Evolutionary conservation across 92 coral and sea anemone genomes (phyloP).

Genomic region (Paramuricea clavata): DNA sequence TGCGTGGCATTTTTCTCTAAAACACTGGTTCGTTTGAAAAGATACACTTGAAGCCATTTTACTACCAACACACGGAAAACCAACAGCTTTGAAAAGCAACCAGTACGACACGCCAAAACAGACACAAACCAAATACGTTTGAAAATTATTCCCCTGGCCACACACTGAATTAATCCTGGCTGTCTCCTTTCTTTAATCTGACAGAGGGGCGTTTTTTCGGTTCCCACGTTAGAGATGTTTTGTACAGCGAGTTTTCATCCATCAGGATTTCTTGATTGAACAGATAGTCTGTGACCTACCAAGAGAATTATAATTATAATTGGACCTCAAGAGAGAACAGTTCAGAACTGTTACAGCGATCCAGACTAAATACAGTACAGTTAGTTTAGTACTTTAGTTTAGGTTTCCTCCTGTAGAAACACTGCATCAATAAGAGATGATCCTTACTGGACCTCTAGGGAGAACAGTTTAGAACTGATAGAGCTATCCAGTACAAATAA

Average conservation of each 20-base stretch:
- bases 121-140: background rate
- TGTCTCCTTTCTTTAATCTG: conserved; percentile 39
- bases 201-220: conserved; percentile 85
- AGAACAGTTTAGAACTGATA: background rate
- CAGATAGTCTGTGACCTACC: conserved; percentile 87
- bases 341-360: background rate
- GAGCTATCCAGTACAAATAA: background rate
- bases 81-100: background rate
- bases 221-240: conserved; percentile 87
- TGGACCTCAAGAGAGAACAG: background rate
- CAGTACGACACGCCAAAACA: background rate
- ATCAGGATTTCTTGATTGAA: conserved; percentile 75
- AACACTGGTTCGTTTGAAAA: too few species aligned
- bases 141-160: background rate
- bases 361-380: background rate
- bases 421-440: background rate
- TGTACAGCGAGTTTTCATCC: conserved; percentile 89
- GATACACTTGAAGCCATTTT: too few species aligned
- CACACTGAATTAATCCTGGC: conserved; percentile 20
- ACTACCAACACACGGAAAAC: too few species aligned
- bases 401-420: background rate
- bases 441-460: background rate
- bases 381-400: too few species aligned
- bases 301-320: background rate
- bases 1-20: too few species aligned